A percentile compares a stretch with the other conserved stretches of the same genome.
phyloP scores from a whole-genome alignment of 2,113 vertebrate species.

The Vireo altiloquus region DNA sequence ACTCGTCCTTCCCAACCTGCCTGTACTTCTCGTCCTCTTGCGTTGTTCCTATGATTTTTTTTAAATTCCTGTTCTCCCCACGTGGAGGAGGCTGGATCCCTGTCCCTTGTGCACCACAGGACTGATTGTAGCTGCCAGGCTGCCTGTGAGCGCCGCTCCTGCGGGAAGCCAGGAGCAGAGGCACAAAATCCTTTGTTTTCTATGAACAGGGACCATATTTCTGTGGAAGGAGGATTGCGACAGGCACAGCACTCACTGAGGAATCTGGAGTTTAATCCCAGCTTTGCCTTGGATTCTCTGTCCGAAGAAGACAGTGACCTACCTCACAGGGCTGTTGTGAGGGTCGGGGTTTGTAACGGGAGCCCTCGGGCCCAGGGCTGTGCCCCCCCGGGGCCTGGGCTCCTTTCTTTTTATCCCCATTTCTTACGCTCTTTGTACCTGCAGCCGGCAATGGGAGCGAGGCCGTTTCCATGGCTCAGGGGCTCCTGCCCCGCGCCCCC shows the following conservation, averaged over 20 bases:
- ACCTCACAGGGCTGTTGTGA: slow-evolving; percentile 49
- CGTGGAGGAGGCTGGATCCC: neutral
- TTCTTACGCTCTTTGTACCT: slow-evolving; percentile 36
- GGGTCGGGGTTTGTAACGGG: neutral
- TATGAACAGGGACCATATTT: slow-evolving; percentile 15
- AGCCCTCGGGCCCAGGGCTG: neutral
- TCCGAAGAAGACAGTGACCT: slow-evolving; percentile 17
- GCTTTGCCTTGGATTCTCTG: slow-evolving; percentile 28
- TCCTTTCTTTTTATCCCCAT: slow-evolving; percentile 27
- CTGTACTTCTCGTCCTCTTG: neutral
- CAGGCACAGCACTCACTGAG: neutral
- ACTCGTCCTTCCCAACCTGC: neutral
- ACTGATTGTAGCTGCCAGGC: neutral
- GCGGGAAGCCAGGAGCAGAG: neutral
- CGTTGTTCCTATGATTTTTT: neutral
- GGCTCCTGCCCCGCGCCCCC: neutral
- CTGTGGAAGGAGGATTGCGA: neutral
- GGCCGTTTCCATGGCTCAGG: neutral
- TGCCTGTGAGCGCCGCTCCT: neutral
- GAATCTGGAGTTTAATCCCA: neutral
- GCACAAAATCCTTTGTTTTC: slow-evolving; percentile 11
- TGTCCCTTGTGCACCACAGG: neutral
- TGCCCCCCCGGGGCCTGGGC: neutral
- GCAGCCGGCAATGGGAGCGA: neutral
- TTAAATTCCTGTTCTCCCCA: neutral